Base-by-base conservation (phyloP, 37 sponge, comb jelly and placozoan species). In the Beroe forskalii region DNA sequence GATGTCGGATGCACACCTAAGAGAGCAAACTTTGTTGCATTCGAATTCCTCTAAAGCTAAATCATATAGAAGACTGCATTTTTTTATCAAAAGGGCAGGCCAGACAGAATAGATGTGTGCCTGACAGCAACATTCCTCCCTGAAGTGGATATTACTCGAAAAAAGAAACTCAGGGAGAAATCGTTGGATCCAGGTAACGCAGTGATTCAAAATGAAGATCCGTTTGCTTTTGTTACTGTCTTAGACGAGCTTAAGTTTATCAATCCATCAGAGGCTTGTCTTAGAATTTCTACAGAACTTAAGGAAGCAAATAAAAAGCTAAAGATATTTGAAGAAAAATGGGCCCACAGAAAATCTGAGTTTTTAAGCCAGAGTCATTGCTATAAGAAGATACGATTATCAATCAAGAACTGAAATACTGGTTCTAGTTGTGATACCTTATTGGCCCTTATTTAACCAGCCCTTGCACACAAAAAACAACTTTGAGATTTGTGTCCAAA, bases 161-260 rank as follows among this genome's bases (percentile, higher is more conserved):
- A 32, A 32, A 27, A 28, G 28, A 28, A 24, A 23, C 20, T 23
- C 9, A n/a, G 20, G 20, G 66, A 3, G 28, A 55, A 9, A 55
- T 55, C 60, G 9, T 9, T 19, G 32, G 33, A 14, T 35, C 38
- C 36, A 14, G 36, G 19, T 33, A 32, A 69, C 2, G 14, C 17
- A 2, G 27, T 36, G 35, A 33, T 32, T 14, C 2, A 31, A 14
- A 35, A 33, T 36, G 27, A n/a, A 3, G 86, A 80, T 41, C 86
- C 86, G 22, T 80, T 80, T 43, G 55, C 44, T 23, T 80, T 80
- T 43, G 30, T 80, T 1, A 80, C 28, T 8, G 42, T 80, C n/a
- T 27, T 38, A 23, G 86, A 80, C 27, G 24, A 44, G 35, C 39
- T 80, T 20, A 22, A 43, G 28, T 41, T 38, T 27, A n/a, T 80